phyloP scores from a whole-genome alignment of 2,113 vertebrate species.

The Pantherophis guttatus region DNA sequence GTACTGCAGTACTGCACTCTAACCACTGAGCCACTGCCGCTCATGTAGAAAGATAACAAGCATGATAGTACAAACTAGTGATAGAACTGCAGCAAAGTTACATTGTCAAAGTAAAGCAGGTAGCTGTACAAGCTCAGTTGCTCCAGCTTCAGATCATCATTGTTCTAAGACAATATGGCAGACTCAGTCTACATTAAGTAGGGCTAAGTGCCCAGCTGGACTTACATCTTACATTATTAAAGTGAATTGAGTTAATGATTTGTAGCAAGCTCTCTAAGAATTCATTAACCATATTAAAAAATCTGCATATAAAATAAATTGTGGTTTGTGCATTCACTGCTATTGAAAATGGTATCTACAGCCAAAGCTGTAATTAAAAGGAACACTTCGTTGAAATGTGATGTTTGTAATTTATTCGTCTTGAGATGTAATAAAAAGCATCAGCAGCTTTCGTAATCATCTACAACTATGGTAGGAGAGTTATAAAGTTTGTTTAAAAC shows the following conservation, averaged over 20 bases:
- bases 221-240: not conserved
- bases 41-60: not conserved
- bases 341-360: not conserved
- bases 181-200: not conserved
- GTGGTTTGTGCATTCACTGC: not conserved
- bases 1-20: too few species aligned
- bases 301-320: not conserved
- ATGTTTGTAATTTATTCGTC: not conserved
- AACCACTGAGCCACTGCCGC: too few species aligned
- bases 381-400: not conserved
- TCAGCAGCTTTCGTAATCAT: not conserved
- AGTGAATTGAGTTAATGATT: conserved; percentile 6
- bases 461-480: not conserved
- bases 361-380: not conserved
- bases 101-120: not conserved
- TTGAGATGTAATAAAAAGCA: not conserved
- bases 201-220: not conserved
- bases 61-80: not conserved
- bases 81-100: not conserved
- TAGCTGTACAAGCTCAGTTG: not conserved
- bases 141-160: not conserved
- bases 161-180: not conserved
- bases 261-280: not conserved
- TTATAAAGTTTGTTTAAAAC: not conserved
- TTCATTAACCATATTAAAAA: conserved; percentile 3